These are phyloP conservation scores for Drosophila albomicans DNA, from an alignment of 1,140 invertebrate genomes.

Conservation along the genomic window DNA sequence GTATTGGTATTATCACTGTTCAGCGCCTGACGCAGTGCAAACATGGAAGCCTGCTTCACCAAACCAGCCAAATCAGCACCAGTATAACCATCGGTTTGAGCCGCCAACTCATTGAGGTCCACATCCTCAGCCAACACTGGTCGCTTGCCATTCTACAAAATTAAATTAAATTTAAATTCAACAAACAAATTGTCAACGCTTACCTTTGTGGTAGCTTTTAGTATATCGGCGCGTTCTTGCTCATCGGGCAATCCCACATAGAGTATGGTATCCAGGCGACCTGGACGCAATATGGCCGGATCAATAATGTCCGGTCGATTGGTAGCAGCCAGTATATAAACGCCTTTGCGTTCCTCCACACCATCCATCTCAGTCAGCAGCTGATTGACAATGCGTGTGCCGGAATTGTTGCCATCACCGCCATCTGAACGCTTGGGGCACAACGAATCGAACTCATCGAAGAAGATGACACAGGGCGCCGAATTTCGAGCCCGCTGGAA, in stretches of 20 bases:
- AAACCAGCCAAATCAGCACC: conserved; percentile 97
- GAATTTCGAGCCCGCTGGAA: conserved; percentile 98
- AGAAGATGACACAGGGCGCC: conserved; percentile 99
- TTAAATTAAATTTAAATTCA: background rate
- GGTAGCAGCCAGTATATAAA: conserved; percentile 97
- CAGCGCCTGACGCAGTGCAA: conserved; percentile 90
- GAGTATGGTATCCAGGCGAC: conserved; percentile 96
- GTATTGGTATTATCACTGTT: conserved; percentile 61
- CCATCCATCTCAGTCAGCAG: conserved; percentile 99
- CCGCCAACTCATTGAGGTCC: conserved; percentile 89
- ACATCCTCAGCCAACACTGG: conserved; percentile 92
- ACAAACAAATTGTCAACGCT: background rate
- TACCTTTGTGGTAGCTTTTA: conserved; percentile 96
- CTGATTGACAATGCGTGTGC: conserved; percentile 97
- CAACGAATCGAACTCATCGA: conserved; percentile 99
- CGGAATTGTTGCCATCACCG: conserved; percentile 89
- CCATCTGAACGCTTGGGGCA: conserved; percentile 94
- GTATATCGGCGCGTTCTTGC: conserved; percentile 94
- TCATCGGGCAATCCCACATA: conserved; percentile 96
- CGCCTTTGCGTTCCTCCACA: conserved; percentile 93
- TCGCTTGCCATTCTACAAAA: conserved; percentile 89
- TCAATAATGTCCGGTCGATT: conserved; percentile 99
- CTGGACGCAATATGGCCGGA: conserved; percentile 97
- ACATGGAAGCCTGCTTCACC: conserved; percentile 92
- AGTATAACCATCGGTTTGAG: conserved; percentile 91